A percentile compares a stretch with the other conserved stretches of the same genome.
phyloP scores from a whole-genome alignment of 2,113 vertebrate genomes.

The Porphyrio hochstetteri region DNA sequence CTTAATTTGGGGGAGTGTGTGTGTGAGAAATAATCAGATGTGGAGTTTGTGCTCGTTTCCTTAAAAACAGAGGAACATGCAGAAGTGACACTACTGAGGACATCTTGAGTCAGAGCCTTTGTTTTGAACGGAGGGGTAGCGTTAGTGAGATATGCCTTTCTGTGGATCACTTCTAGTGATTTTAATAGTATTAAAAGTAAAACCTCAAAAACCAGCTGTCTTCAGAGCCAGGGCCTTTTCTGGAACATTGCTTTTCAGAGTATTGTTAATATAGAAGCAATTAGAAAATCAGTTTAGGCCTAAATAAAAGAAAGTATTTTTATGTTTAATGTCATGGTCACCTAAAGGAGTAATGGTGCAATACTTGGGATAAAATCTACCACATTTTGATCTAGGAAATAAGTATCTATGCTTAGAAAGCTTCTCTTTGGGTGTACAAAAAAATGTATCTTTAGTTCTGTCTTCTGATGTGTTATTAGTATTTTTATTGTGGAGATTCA shows the following conservation, averaged over 20 bases:
- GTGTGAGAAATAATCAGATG: background rate
- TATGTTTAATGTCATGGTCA: background rate
- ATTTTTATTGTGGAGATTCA: background rate
- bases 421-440: background rate
- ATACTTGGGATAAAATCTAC: background rate
- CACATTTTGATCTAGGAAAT: background rate
- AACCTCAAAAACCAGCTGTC: fast-evolving
- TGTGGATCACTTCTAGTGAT: background rate
- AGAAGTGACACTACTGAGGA: background rate
- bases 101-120: background rate
- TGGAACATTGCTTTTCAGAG: background rate
- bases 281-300: background rate
- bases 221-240: too few species aligned
- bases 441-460: background rate
- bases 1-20: background rate
- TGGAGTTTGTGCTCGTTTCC: background rate
- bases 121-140: background rate
- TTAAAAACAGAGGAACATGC: background rate
- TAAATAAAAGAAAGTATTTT: background rate
- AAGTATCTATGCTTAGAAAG: background rate
- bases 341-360: background rate
- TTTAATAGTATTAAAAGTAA: background rate
- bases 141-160: background rate
- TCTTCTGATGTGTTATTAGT: background rate
- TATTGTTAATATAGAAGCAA: background rate